A percentile compares a stretch with the other conserved stretches of the same genome.
Conservation (phyloP, 2,888 invertebrate genomes). For the Tromatobia lineatoria region DNA sequence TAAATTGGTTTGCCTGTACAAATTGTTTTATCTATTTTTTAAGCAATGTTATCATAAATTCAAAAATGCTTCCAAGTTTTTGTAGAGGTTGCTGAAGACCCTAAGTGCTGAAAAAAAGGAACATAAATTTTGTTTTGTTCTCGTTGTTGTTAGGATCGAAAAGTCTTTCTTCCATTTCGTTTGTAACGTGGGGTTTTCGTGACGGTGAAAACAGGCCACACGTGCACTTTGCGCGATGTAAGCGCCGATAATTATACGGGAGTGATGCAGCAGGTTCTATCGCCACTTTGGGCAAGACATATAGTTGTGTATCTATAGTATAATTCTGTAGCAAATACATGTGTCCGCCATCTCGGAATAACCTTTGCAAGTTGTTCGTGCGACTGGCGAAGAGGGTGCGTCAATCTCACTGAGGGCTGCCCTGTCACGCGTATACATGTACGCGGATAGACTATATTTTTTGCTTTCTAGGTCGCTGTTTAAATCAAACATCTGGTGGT, state of each 20-base stretch:
- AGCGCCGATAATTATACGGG: slow-evolving; percentile 57
- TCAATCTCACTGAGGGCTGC: slow-evolving; percentile 60
- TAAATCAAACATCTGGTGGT: slow-evolving; percentile 46
- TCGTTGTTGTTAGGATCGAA: not conserved
- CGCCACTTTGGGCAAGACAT: slow-evolving; percentile 31
- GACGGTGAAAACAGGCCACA: slow-evolving; percentile 35
- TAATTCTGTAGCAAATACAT: slow-evolving; percentile 20
- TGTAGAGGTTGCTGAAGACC: too few species aligned
- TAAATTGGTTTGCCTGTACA: too few species aligned
- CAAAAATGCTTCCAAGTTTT: too few species aligned
- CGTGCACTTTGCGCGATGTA: slow-evolving; percentile 48
- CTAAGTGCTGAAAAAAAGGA: not conserved
- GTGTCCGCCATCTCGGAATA: slow-evolving; percentile 48
- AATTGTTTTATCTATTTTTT: too few species aligned
- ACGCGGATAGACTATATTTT: slow-evolving; percentile 24
- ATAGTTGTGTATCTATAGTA: slow-evolving; percentile 41
- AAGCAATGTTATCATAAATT: too few species aligned
- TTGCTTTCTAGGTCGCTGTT: slow-evolving; percentile 34
- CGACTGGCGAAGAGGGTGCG: slow-evolving; percentile 51
- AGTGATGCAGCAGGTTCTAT: slow-evolving; percentile 55
- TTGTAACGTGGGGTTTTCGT: not conserved
- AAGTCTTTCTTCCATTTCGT: slow-evolving; percentile 1
- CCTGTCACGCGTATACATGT: slow-evolving; percentile 55
- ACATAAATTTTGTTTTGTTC: not conserved
- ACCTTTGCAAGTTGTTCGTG: slow-evolving; percentile 51